Conservation (phyloP, 2,797 vertebrate genomes). For the Myiotriccus ornatus region DNA sequence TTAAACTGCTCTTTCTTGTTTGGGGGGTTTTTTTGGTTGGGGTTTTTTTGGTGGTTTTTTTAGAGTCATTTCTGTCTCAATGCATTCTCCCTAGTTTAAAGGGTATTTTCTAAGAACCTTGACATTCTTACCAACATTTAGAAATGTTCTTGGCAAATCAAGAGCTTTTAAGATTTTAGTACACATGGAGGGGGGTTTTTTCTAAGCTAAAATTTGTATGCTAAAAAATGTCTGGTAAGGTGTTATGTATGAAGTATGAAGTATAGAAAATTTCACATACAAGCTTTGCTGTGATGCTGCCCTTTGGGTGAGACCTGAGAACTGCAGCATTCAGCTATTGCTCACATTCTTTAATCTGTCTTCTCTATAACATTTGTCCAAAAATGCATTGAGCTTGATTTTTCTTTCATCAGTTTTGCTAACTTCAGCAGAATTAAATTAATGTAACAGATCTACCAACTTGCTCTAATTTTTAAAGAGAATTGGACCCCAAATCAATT, state of each 20-base stretch:
- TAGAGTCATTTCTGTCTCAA: neutral
- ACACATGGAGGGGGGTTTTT: neutral
- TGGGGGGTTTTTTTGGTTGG: neutral
- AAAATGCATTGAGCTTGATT: neutral
- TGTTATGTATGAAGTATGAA: neutral
- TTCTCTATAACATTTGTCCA: neutral
- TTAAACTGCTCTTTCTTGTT: neutral
- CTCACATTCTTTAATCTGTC: neutral
- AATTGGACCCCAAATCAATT: neutral
- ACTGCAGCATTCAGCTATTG: neutral
- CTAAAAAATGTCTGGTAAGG: neutral
- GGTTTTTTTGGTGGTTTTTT: neutral
- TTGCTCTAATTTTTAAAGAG: neutral
- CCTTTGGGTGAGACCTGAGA: neutral
- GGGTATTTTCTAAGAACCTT: neutral
- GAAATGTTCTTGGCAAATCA: neutral
- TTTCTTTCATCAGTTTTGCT: neutral
- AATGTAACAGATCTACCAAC: neutral
- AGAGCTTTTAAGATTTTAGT: neutral
- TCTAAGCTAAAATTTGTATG: neutral
- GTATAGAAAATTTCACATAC: neutral
- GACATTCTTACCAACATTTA: neutral
- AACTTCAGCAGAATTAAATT: neutral
- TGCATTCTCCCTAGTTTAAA: conserved; percentile 5
- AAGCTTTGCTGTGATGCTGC: neutral